Evolutionary conservation across 1,140 invertebrate genomes (phyloP).

Genomic region (Coenobita brevimanus): DNA sequence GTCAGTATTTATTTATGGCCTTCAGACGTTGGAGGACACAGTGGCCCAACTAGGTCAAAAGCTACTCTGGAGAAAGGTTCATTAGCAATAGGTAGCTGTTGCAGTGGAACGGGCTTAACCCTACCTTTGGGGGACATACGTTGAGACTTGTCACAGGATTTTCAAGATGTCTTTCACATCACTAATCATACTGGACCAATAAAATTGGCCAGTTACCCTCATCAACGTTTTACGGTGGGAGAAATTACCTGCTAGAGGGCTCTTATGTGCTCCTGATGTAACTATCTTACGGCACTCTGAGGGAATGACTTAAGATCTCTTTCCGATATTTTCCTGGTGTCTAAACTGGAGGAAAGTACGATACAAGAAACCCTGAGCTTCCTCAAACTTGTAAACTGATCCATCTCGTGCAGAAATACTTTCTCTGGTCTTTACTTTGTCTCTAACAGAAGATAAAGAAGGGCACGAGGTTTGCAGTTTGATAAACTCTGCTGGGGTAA

Average conservation of each 20-base stretch:
- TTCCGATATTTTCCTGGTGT: background rate
- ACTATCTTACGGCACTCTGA: background rate
- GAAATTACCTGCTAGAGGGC: background rate
- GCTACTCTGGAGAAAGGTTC: background rate
- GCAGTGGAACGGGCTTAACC: background rate
- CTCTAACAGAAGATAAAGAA: too few species aligned
- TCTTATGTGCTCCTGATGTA: background rate
- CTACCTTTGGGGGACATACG: too few species aligned
- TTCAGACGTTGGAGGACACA: background rate
- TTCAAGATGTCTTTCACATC: background rate
- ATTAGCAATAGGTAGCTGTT: background rate
- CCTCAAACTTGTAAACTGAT: too few species aligned
- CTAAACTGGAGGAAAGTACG: background rate
- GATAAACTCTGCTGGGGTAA: too few species aligned
- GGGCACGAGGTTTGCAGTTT: too few species aligned
- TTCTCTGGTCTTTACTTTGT: too few species aligned
- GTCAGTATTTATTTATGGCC: slow-evolving; percentile 23
- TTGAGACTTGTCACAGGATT: too few species aligned
- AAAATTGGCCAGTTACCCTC: background rate
- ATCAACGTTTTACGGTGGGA: background rate
- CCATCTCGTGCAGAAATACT: too few species aligned
- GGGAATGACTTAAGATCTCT: background rate
- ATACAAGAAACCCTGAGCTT: background rate
- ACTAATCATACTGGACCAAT: background rate
- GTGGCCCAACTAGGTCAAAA: background rate